phyloP scores from a whole-genome alignment of 2,888 invertebrate genomes.

The Steromphala cineraria region DNA sequence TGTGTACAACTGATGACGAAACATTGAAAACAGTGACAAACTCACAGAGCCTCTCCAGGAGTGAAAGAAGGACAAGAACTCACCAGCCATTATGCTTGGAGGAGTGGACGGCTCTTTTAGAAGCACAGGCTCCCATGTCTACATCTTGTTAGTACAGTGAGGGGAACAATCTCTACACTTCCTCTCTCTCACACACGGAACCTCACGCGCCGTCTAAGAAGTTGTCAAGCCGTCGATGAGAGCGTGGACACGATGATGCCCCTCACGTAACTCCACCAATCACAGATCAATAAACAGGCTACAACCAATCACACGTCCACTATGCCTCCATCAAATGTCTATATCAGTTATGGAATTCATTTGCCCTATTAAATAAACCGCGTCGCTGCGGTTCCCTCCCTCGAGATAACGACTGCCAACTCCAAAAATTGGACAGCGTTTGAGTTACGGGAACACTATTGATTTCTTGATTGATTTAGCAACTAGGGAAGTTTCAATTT shows the following conservation, averaged over 20 bases:
- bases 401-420: no score
- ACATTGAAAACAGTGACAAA: background rate
- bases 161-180: background rate
- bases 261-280: background rate
- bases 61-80: background rate
- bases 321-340: no score
- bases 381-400: no score
- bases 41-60: background rate
- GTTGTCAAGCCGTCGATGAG: background rate
- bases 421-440: no score
- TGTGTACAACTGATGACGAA: background rate
- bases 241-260: background rate
- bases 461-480: background rate
- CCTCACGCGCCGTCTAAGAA: background rate
- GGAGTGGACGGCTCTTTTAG: slow-evolving; percentile 28
- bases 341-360: no score
- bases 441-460: background rate
- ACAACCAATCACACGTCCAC: background rate
- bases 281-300: slow-evolving; percentile 6
- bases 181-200: background rate
- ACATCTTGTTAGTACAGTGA: background rate
- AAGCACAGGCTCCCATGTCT: slow-evolving; percentile 33
- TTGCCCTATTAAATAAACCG: no score
- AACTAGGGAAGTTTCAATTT: background rate
- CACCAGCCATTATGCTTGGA: slow-evolving; percentile 3